Conservation (phyloP, 2,888 invertebrate species). For the Hydrotaea diabolus region DNA sequence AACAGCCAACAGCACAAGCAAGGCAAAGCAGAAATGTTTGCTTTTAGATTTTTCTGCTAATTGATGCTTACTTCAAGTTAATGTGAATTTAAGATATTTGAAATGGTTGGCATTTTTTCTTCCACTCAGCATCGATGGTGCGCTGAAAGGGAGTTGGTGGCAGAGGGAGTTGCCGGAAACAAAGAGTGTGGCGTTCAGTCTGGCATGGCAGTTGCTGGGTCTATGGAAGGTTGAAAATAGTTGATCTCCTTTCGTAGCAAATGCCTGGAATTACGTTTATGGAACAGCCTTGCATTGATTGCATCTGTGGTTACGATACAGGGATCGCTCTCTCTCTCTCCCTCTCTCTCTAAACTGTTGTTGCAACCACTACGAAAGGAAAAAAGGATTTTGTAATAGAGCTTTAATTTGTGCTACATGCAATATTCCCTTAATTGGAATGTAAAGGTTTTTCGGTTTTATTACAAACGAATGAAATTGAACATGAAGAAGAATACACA, state of each 20-base stretch:
- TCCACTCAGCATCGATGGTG: neutral
- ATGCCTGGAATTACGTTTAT: neutral
- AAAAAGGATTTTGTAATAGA: neutral
- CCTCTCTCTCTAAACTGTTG: neutral
- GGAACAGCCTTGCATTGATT: neutral
- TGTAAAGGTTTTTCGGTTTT: neutral
- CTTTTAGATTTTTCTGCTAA: conserved; percentile 47
- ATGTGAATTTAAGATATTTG: conserved; percentile 47
- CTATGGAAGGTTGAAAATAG: conserved; percentile 4
- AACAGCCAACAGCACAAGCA: neutral
- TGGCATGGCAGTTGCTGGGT: neutral
- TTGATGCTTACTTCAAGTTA: conserved; percentile 50
- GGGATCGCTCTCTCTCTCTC: neutral
- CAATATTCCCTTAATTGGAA: neutral
- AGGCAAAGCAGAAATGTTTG: conserved; percentile 38
- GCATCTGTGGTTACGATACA: neutral
- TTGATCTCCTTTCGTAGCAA: neutral
- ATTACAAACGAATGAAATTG: too few relatives aligned
- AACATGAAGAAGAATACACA: too few relatives aligned
- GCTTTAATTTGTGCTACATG: neutral
- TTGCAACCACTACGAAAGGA: neutral
- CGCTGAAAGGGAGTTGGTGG: neutral
- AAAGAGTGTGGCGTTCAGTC: neutral
- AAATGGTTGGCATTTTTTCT: conserved; percentile 36
- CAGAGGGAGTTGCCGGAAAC: neutral